phyloP scores from a whole-genome alignment of 1,140 invertebrate species.

The Marisa cornuarietis region DNA sequence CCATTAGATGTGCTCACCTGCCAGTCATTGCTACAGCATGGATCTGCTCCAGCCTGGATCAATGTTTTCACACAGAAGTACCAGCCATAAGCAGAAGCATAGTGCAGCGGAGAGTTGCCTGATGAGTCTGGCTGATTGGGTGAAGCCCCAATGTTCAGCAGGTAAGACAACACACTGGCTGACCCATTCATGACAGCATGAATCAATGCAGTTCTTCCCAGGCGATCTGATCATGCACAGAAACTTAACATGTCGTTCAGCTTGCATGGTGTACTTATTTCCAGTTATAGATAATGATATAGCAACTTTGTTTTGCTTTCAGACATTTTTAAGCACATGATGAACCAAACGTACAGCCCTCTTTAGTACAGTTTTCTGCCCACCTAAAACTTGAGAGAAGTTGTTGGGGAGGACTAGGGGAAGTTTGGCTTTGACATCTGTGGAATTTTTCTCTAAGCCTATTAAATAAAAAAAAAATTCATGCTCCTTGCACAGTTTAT shows the following conservation, averaged over 20 bases:
- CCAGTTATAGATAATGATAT: too few species aligned
- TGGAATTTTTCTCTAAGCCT: too few species aligned
- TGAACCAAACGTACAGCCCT: background rate
- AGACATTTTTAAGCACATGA: background rate
- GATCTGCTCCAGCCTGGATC: conserved; percentile 66
- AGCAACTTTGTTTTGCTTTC: too few species aligned
- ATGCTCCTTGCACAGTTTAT: too few species aligned
- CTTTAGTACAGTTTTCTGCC: conserved; percentile 1
- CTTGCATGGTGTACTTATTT: too few species aligned
- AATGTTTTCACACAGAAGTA: conserved; percentile 68
- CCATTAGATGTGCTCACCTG: conserved; percentile 55
- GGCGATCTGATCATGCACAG: conserved; percentile 60
- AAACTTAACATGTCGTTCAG: background rate
- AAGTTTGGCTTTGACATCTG: too few species aligned
- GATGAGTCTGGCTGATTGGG: conserved; percentile 76
- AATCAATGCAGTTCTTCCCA: conserved; percentile 67
- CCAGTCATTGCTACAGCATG: conserved; percentile 68
- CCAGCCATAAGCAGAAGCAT: conserved; percentile 77
- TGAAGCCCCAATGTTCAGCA: conserved; percentile 72
- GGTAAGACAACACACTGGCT: conserved; percentile 69
- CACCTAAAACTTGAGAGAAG: background rate
- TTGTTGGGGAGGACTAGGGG: too few species aligned
- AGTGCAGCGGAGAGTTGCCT: conserved; percentile 82
- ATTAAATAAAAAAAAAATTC: too few species aligned
- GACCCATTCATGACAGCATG: conserved; percentile 72